phyloP scores from a whole-genome alignment of 2,888 invertebrate genomes.

The Galerucella calmariensis region DNA sequence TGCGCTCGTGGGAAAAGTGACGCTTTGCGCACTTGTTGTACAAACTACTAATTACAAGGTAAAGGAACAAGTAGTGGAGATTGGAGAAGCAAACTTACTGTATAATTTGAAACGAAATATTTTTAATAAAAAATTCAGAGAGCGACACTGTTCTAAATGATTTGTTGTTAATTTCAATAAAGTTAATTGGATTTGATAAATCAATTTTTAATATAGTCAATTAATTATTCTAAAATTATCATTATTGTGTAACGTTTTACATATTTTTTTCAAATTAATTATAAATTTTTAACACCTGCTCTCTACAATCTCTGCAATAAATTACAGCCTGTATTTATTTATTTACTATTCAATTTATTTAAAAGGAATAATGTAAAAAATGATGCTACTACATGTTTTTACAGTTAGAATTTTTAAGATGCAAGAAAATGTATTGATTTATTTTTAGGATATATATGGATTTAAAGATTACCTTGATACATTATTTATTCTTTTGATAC shows the following conservation, averaged over 20 bases:
- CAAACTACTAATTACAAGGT: too few relatives aligned
- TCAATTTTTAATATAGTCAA: not conserved
- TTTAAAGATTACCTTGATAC: not conserved
- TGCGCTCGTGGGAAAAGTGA: too few relatives aligned
- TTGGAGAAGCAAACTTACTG: too few relatives aligned
- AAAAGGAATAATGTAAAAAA: not conserved
- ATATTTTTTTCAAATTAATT: not conserved
- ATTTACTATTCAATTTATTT: not conserved
- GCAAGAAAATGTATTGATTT: not conserved
- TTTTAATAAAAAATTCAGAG: too few relatives aligned
- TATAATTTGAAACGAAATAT: too few relatives aligned
- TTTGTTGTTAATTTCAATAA: too few relatives aligned
- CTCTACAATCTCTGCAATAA: not conserved
- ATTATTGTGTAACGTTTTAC: not conserved
- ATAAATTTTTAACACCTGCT: not conserved
- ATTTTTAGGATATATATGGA: not conserved
- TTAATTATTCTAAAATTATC: not conserved
- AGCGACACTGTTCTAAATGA: too few relatives aligned
- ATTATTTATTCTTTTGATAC: not conserved
- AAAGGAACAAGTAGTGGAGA: too few relatives aligned
- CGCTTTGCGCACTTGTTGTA: too few relatives aligned
- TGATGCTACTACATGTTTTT: not conserved
- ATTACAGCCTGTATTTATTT: not conserved
- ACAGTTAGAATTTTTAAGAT: not conserved
- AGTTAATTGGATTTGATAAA: too few relatives aligned